These are phyloP conservation scores for Cremastinae sp. DNA, from an alignment of 2,888 invertebrate species.

Conservation along the genomic window DNA sequence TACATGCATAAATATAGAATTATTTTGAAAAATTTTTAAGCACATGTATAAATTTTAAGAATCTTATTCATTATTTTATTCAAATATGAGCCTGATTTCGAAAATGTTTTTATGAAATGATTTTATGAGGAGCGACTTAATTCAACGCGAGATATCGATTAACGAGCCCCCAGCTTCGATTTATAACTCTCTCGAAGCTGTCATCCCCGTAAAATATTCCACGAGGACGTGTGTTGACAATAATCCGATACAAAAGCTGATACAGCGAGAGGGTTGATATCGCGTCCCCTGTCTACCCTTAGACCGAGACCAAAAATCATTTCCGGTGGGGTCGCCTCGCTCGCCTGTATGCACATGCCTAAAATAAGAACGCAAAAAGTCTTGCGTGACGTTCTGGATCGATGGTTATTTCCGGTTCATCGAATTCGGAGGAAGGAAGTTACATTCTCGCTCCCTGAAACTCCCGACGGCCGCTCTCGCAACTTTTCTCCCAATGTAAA, in stretches of 20 bases:
- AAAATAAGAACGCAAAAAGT: conserved; percentile 22
- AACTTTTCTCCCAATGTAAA: conserved; percentile 22
- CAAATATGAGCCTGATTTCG: neutral
- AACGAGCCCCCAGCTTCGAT: conserved; percentile 10
- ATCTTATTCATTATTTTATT: too few relatives aligned
- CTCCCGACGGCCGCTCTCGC: neutral
- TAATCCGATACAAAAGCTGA: neutral
- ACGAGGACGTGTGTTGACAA: neutral
- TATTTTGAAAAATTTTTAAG: too few relatives aligned
- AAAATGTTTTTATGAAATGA: neutral
- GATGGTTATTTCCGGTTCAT: conserved; percentile 57
- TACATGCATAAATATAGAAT: too few relatives aligned
- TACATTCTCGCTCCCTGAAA: conserved; percentile 14
- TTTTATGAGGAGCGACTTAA: neutral
- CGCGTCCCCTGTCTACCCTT: neutral
- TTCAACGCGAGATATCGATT: conserved; percentile 18
- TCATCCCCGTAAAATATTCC: neutral
- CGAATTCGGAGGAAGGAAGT: conserved; percentile 45
- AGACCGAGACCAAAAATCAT: conserved; percentile 56
- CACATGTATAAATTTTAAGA: too few relatives aligned
- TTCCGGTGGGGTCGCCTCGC: conserved; percentile 43
- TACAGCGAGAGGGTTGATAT: conserved; percentile 1
- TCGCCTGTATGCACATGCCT: neutral
- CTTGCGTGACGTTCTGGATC: conserved; percentile 42
- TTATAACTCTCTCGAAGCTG: conserved; percentile 19